Evolutionary conservation across 2,113 vertebrate species (phyloP).

Genomic region (Leptobrachium ailaonicum): DNA sequence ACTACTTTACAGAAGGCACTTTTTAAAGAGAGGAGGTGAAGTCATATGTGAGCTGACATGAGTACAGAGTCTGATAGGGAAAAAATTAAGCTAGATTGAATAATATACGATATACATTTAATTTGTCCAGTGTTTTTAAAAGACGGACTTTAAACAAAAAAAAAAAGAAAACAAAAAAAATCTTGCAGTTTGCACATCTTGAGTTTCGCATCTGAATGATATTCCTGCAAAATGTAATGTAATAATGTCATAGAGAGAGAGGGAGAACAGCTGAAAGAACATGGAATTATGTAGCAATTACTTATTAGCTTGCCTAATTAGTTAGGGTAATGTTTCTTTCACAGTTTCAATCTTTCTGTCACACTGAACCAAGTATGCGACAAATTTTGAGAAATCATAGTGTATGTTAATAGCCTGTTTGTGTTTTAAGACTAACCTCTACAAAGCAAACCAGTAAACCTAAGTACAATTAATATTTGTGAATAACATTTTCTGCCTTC

Average conservation of each 20-base stretch:
- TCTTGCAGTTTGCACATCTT: constrained; percentile 99
- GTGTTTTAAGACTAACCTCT: constrained; percentile 64
- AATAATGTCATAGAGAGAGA: constrained; percentile 71
- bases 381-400: constrained; percentile 63
- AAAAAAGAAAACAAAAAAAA: constrained; percentile 68
- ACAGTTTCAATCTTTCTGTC: constrained; percentile 69
- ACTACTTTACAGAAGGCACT: constrained; percentile 78
- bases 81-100: constrained; percentile 67
- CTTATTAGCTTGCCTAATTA: constrained; percentile 83
- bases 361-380: constrained; percentile 68
- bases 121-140: constrained; percentile 89
- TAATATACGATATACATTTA: constrained; percentile 66
- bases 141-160: constrained; percentile 83
- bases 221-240: constrained; percentile 79
- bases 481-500: constrained; percentile 62
- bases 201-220: constrained; percentile 82
- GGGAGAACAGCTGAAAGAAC: constrained; percentile 67
- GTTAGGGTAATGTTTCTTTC: constrained; percentile 73
- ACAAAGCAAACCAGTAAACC: constrained; percentile 58
- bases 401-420: constrained; percentile 55
- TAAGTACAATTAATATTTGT: constrained; percentile 64
- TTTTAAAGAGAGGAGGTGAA: constrained; percentile 68
- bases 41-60: constrained; percentile 78
- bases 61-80: constrained; percentile 50
- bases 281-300: constrained; percentile 90